Percentiles rank a stretch among this genome's conserved stretches.
Conservation (phyloP, 1,140 invertebrate species). For the Drosophila tani region DNA sequence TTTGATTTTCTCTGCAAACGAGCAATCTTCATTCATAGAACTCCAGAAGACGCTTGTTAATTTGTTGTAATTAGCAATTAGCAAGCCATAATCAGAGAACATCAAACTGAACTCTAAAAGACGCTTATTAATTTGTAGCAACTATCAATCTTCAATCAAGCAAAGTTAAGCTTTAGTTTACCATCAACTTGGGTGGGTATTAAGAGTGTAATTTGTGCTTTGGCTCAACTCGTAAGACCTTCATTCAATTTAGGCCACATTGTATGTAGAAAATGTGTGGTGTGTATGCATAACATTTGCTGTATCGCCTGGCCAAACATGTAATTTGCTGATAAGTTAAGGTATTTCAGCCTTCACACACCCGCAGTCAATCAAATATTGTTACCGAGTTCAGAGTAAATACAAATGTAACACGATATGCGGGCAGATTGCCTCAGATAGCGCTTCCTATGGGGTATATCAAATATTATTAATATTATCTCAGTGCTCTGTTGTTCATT, state of each 20-base stretch:
- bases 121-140: not conserved
- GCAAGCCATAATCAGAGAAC: not conserved
- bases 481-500: constrained; percentile 2
- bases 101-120: no score
- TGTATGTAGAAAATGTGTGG: not conserved
- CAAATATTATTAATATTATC: constrained; percentile 3
- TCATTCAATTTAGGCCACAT: constrained; percentile 7
- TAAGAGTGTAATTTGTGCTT: constrained; percentile 4
- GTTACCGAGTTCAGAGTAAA: constrained; percentile 1
- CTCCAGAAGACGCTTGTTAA: not conserved
- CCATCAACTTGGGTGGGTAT: not conserved
- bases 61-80: not conserved
- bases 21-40: not conserved
- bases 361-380: constrained; percentile 21
- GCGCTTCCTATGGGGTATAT: constrained; percentile 2
- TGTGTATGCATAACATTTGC: constrained; percentile 13
- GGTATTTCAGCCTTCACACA: constrained; percentile 3
- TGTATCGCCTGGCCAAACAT: constrained; percentile 20
- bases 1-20: no score
- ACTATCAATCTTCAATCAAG: not conserved
- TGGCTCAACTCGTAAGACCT: not conserved
- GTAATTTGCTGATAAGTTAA: constrained; percentile 38
- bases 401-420: constrained; percentile 12
- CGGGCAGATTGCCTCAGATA: constrained; percentile 25
- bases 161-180: not conserved